Base-by-base conservation (phyloP, 2,113 vertebrate genomes). In the Kobus ellipsiprymnus region DNA sequence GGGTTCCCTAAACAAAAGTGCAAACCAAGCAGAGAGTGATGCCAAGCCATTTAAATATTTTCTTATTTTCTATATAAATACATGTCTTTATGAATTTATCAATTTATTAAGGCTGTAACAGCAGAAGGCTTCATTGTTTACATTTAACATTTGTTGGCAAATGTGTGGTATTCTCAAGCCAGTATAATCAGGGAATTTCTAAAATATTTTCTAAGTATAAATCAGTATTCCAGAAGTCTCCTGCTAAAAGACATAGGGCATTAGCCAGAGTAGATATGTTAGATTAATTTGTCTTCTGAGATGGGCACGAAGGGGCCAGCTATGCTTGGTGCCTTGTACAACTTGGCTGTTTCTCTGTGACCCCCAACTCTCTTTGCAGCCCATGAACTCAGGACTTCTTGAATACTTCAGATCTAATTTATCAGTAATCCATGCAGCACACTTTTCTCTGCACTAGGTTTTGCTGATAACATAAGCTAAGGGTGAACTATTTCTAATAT, bases 181-280 rank as follows among this genome's bases (percentile, higher is more conserved):
- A 83, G 10, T 67, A 62, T 33, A 81, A 50, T 44, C 3, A 36
- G 55, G 46, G 44, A 44, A 36, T 82, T 96, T 81, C 62, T 40
- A 94, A 92, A 97, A 21, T 88, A 50, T 87, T 95, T 95, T 29
- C 44, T 30, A 62, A 48, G 60, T 59, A 52, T 57, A 80, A 74
- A 44, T 74, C 30, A 55, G 23, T 74, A 7, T 93, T 5, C 30
- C 59, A 60, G 50, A 96, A 67, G 21, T 52, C 48, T 27, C 29
- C 7, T 29, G 46, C 14, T 54, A 7, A 57, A 62, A 91, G 64
- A 67, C n/a, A 55, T 40, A 64, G 5, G 7, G 14, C 14, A 29
- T 15, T 15, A 23, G 5, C 50, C 44, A 13, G 2, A 88, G n/a
- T 16, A 62, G 15, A 29, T 30, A 23, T 19, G n/a, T 36, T 33